Evolutionary conservation across 1,140 invertebrate genomes (phyloP), one percentile per base, ranked within the genome.

Genomic region (Neotoxoptera formosana): DNA sequence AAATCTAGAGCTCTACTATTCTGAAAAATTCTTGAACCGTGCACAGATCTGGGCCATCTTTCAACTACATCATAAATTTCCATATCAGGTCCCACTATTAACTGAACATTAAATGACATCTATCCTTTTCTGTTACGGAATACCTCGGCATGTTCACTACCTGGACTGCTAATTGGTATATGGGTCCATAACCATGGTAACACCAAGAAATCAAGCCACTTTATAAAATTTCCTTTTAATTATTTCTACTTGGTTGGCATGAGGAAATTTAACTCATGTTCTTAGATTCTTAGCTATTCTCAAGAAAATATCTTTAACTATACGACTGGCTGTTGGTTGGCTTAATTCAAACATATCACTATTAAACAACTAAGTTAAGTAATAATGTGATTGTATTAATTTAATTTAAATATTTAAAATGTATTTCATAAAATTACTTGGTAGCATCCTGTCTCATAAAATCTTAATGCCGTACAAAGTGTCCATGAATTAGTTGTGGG

Each of bases 71-170:
- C 94, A 34, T 92, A 94, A 84, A 95, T 94, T 94, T 94, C 93
- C 56, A 95, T 91, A 92, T 95, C 94, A 88, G 95, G 91, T 94
- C 95, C 94, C 93, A 94, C 94, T 45, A 95, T 94, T 14, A 94
- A 94, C 94, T 95, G 95, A 9, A 95, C 95, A 93, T 95, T 95
- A 41, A 95, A 94, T 14, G 95, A 95, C 84, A 47, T 41, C 94
- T 94, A 83, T 83, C 17, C 20, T 93, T 96, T 95, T 93, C 95
- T 94, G 93, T 95, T 95, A 60, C 95, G 48, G 92, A 94, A 96
- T 30, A 94, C 81, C 94, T 96, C 95, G 36, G 95, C 94, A 94
- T 95, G 90, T 41, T 95, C 94, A 56, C 94, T 95, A 93, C 95
- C 95, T 94, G 94, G 67, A 83, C 34, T 93, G 9, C 56, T 34